Percentiles rank a stretch among this genome's conserved stretches.
Evolutionary conservation across 2,797 vertebrate species (phyloP).

Genomic region (Myiothlypis coronata): DNA sequence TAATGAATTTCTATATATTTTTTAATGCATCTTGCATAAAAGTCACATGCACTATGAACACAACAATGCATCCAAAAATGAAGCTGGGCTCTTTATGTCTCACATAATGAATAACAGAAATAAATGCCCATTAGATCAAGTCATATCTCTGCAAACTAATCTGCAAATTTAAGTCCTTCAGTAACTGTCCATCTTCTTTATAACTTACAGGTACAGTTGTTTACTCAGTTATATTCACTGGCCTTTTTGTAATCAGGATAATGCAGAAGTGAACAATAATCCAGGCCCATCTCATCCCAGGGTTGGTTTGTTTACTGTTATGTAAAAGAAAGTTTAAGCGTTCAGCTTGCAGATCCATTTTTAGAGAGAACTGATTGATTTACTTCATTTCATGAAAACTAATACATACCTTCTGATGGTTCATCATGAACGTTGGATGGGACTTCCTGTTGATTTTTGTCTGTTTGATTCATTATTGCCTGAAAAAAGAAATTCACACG

Average conservation of each 20-base stretch:
- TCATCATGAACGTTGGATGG: conserved; percentile 85
- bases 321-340: neutral
- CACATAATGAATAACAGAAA: neutral
- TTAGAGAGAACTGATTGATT: neutral
- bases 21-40: neutral
- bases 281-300: neutral
- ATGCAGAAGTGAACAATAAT: neutral
- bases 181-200: neutral
- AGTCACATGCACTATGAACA: neutral
- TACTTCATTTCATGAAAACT: neutral
- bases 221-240: neutral
- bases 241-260: neutral
- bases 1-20: neutral
- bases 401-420: conserved; percentile 79
- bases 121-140: neutral
- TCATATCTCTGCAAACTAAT: neutral
- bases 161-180: neutral
- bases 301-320: neutral
- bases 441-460: conserved; percentile 82
- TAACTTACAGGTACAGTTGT: neutral
- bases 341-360: neutral
- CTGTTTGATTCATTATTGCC: conserved; percentile 87
- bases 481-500: conserved; percentile 62
- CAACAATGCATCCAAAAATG: neutral
- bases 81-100: neutral